Conservation (phyloP, 2,797 vertebrate genomes). For the Sandelia bainsii region DNA sequence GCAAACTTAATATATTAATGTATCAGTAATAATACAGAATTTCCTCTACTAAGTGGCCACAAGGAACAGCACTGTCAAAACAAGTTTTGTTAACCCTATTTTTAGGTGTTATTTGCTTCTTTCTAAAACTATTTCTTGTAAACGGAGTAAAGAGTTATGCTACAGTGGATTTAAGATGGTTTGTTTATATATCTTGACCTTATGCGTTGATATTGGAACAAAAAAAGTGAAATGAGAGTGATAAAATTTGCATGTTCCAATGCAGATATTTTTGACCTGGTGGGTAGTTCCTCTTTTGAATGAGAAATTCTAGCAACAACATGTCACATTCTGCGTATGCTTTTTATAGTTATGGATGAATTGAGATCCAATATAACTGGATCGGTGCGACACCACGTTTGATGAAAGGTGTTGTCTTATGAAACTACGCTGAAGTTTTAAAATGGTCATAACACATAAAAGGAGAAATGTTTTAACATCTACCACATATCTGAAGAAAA, state of each 20-base stretch:
- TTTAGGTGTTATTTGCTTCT: background rate
- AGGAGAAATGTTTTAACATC: background rate
- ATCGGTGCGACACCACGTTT: background rate
- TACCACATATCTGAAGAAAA: background rate
- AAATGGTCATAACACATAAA: background rate
- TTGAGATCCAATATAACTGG: background rate
- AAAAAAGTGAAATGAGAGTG: slow-evolving; percentile 83
- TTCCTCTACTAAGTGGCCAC: background rate
- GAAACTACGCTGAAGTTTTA: background rate
- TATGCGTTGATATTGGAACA: slow-evolving; percentile 54
- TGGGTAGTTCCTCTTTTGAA: slow-evolving; percentile 70
- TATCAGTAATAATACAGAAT: background rate
- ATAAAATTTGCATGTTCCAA: slow-evolving; percentile 79
- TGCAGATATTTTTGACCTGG: slow-evolving; percentile 75
- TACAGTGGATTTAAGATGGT: background rate
- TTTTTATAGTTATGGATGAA: slow-evolving; percentile 3
- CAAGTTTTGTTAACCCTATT: background rate
- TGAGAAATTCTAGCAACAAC: slow-evolving; percentile 25
- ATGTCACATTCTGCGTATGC: background rate
- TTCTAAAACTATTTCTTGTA: background rate
- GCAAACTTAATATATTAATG: background rate
- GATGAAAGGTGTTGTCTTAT: slow-evolving; percentile 17
- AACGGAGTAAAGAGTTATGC: background rate
- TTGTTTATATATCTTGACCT: slow-evolving; percentile 25
- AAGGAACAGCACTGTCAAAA: background rate